These are phyloP conservation scores for Cheilosia grossa DNA, from an alignment of 2,888 invertebrate species.

Conservation along the genomic window DNA sequence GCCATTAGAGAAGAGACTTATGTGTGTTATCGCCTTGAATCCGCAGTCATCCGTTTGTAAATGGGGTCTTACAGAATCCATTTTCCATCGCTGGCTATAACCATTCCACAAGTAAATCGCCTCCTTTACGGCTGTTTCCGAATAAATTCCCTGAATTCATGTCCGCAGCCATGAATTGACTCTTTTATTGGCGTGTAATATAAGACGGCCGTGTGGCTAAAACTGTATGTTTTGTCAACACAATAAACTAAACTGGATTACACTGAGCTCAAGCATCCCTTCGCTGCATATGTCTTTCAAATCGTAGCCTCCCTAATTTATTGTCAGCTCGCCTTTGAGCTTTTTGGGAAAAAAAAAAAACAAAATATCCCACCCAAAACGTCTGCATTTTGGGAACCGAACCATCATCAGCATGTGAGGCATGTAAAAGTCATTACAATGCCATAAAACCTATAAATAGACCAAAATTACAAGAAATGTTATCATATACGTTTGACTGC, in stretches of 20 bases:
- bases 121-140: not conserved
- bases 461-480: conserved; percentile 39
- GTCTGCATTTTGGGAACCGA: conserved; percentile 11
- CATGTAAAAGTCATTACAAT: conserved; percentile 63
- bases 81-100: not conserved
- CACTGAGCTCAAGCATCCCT: not conserved
- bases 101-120: not conserved
- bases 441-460: conserved; percentile 67
- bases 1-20: too few relatives aligned
- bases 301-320: conserved; percentile 4
- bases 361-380: conserved; percentile 38
- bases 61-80: not conserved
- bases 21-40: too few relatives aligned
- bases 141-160: not conserved
- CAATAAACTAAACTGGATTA: conserved; percentile 16
- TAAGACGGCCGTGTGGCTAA: not conserved
- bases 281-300: not conserved
- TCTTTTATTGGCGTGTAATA: not conserved
- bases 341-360: not conserved
- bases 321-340: conserved; percentile 12
- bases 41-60: too few relatives aligned
- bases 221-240: conserved; percentile 32
- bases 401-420: conserved; percentile 39
- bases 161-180: not conserved
- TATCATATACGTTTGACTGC: conserved; percentile 57